Evolutionary conservation across 2,888 invertebrate species (phyloP).

Genomic region (Acanthococcus lagerstroemiae): DNA sequence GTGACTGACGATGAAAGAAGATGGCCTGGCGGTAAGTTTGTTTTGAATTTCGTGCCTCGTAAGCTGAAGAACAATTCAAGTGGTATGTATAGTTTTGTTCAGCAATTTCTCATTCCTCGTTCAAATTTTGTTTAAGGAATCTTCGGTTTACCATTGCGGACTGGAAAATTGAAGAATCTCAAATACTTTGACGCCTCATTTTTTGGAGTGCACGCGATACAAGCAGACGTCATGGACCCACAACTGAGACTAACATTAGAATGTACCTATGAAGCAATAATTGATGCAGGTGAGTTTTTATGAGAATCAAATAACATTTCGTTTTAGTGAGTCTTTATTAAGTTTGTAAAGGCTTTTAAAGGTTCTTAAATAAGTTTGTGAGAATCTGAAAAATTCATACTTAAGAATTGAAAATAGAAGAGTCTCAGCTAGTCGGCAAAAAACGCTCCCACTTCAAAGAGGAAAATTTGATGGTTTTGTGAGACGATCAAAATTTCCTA

Average conservation of each 20-base stretch:
- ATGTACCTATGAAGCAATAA: slow-evolving; percentile 79
- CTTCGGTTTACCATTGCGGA: slow-evolving; percentile 66
- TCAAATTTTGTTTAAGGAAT: slow-evolving; percentile 48
- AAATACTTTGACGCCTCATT: slow-evolving; percentile 75
- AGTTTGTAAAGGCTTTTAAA: too few species aligned
- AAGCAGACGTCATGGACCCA: slow-evolving; percentile 86
- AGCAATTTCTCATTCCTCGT: not conserved
- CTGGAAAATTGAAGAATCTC: slow-evolving; percentile 73
- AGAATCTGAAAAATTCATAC: too few species aligned
- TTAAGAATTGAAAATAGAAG: too few species aligned
- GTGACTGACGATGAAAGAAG: slow-evolving; percentile 83
- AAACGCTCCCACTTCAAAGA: too few species aligned
- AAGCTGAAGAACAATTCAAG: too few species aligned
- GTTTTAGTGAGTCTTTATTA: too few species aligned
- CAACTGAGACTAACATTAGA: slow-evolving; percentile 82
- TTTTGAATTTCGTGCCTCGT: not conserved
- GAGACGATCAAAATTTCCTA: too few species aligned
- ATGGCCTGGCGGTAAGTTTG: slow-evolving; percentile 61
- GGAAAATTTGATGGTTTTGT: too few species aligned
- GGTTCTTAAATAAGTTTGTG: too few species aligned
- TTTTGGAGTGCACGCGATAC: slow-evolving; percentile 84
- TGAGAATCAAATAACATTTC: slow-evolving; percentile 51
- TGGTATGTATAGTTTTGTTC: not conserved
- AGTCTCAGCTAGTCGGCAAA: too few species aligned
- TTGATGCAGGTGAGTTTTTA: slow-evolving; percentile 75